These are phyloP conservation scores for Paraescarpia echinospica DNA, from an alignment of 1,140 invertebrate species.

Conservation along the genomic window DNA sequence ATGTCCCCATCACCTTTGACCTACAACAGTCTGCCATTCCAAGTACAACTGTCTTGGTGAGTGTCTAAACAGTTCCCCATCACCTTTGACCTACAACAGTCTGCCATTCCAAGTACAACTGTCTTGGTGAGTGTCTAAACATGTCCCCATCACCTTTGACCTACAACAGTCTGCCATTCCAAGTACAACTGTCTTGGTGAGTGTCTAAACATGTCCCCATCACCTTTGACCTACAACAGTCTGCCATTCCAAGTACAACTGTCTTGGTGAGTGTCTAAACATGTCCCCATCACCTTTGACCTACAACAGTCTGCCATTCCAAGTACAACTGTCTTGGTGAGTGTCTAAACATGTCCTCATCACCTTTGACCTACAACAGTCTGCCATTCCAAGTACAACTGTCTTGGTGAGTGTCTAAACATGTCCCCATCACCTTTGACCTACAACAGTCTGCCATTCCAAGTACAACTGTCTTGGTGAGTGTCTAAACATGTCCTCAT, in stretches of 20 bases:
- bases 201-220: conserved; percentile 12
- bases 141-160: background rate
- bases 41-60: conserved; percentile 58
- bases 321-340: conserved; percentile 57
- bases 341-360: conserved; percentile 20
- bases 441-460: conserved; percentile 96
- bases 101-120: conserved; percentile 75
- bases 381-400: conserved; percentile 75
- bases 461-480: conserved; percentile 57
- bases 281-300: too few relatives aligned
- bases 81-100: conserved; percentile 87
- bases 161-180: conserved; percentile 96
- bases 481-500: conserved; percentile 20
- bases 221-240: conserved; percentile 87
- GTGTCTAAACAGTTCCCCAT: conserved; percentile 10
- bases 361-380: conserved; percentile 99
- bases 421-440: too few relatives aligned
- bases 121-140: conserved; percentile 50
- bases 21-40: conserved; percentile 96
- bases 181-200: conserved; percentile 58
- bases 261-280: conserved; percentile 48
- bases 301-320: conserved; percentile 96
- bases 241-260: conserved; percentile 75
- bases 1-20: background rate
- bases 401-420: conserved; percentile 48